Percentiles rank a stretch among this genome's conserved stretches.
phyloP scores from a whole-genome alignment of 2,113 vertebrate genomes.

The Vulpes vulpes region DNA sequence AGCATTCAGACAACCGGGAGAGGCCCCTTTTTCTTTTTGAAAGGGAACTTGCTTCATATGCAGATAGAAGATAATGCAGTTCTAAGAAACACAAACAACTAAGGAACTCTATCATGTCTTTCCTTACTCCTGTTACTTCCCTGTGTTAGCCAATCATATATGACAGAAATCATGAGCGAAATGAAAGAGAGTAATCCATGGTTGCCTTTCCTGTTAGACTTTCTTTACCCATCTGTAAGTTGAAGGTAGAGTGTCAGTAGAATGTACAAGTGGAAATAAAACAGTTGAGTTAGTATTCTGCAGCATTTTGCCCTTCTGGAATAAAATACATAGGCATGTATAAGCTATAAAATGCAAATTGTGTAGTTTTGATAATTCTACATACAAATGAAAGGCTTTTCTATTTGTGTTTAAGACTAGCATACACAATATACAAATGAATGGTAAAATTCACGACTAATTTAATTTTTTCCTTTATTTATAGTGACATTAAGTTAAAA shows the following conservation, averaged over 20 bases:
- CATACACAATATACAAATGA: not conserved
- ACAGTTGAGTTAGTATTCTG: not conserved
- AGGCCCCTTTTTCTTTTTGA: not conserved
- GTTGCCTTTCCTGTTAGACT: not conserved
- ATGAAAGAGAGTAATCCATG: not conserved
- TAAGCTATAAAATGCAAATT: not conserved
- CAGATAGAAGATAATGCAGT: not conserved
- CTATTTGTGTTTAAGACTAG: not conserved
- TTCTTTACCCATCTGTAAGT: not conserved
- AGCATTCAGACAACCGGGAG: not conserved
- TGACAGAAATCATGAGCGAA: not conserved
- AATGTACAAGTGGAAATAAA: not conserved
- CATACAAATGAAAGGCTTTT: not conserved
- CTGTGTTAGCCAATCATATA: not conserved
- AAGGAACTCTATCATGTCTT: not conserved
- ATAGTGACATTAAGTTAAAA: not conserved
- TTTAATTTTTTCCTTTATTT: conserved; percentile 16
- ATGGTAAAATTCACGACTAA: not conserved
- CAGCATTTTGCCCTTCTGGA: not conserved
- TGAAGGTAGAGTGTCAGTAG: not conserved
- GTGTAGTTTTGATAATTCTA: not conserved
- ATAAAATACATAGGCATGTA: not conserved
- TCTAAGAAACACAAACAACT: not conserved
- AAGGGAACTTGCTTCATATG: not conserved
- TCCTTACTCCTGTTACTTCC: not conserved